Evolutionary conservation across 2,888 invertebrate genomes (phyloP), one percentile per base, ranked within the genome.

Genomic region (Neuroscelio doddi): DNA sequence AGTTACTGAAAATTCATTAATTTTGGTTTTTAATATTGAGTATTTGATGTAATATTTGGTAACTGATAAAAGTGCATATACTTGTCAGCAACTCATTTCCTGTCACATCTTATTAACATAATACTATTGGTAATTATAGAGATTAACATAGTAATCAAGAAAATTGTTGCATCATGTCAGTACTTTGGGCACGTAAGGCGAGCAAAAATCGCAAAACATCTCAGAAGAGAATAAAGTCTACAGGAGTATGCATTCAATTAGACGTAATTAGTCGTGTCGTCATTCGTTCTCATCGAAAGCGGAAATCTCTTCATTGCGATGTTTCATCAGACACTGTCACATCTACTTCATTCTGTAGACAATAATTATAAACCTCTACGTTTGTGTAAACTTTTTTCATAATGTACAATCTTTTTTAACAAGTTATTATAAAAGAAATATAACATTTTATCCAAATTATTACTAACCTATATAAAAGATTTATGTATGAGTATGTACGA

Each of bases 21-120:
- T n/a, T n/a, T n/a, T n/a, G n/a, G n/a, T n/a, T n/a, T n/a, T n/a
- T n/a, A n/a, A n/a, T n/a, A n/a, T n/a, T n/a, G n/a, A n/a, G n/a
- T n/a, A n/a, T n/a, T n/a, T n/a, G n/a, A n/a, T n/a, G n/a, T n/a
- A n/a, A n/a, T n/a, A n/a, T n/a, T n/a, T n/a, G n/a, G n/a, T n/a
- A n/a, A n/a, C n/a, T 32, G 32, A 32, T 32, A 52, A 30, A 46
- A 56, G 56, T 45, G 55, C 34, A 26, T n/a, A 47, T 41, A 34
- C 44, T 47, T 34, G 30, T 51, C 32, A 51, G 50, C 38, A 61
- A 49, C 69, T 64, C 58, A 12, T 72, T 79, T 81, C 79, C 80
- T 80, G 80, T 79, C 79, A 74, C 77, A 77, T 74, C 77, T 76
- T 76, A 80, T 81, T 79, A 80, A 70, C 80, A 81, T 80, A 80